Conservation (phyloP, 2,797 vertebrate species). For the Amazona ochrocephala region DNA sequence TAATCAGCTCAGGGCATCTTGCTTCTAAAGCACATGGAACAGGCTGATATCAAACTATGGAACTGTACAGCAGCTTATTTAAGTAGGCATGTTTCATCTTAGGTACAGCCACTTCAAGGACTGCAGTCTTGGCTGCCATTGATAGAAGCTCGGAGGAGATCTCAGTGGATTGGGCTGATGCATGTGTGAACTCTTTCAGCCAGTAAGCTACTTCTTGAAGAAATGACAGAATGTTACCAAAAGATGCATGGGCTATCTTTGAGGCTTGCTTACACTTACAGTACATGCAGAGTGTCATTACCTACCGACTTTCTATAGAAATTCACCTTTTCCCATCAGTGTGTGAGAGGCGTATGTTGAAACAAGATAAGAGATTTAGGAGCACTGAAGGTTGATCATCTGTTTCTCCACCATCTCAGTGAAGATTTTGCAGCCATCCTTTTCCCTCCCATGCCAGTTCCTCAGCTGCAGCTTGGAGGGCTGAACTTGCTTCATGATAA, state of each 20-base stretch:
- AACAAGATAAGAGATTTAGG: neutral
- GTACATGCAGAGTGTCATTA: neutral
- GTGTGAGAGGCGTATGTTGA: neutral
- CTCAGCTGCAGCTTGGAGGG: neutral
- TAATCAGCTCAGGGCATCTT: neutral
- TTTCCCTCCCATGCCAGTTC: neutral
- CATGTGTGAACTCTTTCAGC: neutral
- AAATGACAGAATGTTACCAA: slow-evolving; percentile 9
- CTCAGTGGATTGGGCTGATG: neutral
- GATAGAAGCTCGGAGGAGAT: neutral
- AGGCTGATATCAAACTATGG: neutral
- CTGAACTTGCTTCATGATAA: neutral
- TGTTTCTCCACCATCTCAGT: slow-evolving; percentile 18
- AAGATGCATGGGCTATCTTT: neutral
- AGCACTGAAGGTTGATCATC: neutral
- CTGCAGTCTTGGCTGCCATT: neutral
- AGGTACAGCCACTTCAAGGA: neutral
- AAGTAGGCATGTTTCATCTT: neutral
- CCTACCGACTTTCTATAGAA: neutral
- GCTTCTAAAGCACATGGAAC: neutral
- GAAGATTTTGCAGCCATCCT: neutral
- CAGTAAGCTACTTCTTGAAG: neutral
- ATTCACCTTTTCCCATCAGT: neutral
- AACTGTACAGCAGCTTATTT: neutral
- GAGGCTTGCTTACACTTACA: neutral